phyloP scores from a whole-genome alignment of 2,113 vertebrate species.

The Cynocephalus volans region DNA sequence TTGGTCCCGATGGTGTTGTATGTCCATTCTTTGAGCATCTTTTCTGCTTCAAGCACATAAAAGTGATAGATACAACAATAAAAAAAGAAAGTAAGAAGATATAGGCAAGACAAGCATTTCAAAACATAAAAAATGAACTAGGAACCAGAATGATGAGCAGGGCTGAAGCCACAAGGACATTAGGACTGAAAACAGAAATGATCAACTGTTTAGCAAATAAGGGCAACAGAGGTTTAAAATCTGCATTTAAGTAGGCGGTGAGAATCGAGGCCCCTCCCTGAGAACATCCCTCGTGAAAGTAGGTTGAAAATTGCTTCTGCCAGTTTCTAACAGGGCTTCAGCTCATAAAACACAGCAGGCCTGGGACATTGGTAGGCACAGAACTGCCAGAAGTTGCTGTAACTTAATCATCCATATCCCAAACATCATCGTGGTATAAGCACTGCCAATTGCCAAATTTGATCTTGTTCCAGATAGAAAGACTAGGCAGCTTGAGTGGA shows the following conservation, averaged over 20 bases:
- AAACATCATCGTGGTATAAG: neutral
- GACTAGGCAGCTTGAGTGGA: neutral
- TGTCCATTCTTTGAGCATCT: neutral
- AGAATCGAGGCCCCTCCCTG: neutral
- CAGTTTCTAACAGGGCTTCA: neutral
- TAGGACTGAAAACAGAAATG: slow-evolving; percentile 18
- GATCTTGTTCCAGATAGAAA: neutral
- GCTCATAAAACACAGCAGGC: neutral
- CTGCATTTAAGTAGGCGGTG: neutral
- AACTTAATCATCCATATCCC: neutral
- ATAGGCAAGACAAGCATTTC: neutral
- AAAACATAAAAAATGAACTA: slow-evolving; percentile 17
- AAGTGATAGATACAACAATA: slow-evolving; percentile 1
- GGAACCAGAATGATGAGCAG: neutral
- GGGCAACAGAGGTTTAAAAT: neutral
- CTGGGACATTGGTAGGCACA: neutral
- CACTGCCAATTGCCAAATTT: neutral
- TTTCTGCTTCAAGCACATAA: neutral
- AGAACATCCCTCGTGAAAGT: neutral
- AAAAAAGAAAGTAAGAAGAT: slow-evolving; percentile 16
- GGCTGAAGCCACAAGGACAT: neutral
- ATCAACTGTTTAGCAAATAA: neutral
- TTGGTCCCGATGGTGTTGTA: neutral
- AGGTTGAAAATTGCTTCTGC: neutral
- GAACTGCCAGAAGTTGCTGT: neutral